Conservation (phyloP, 2,113 vertebrate genomes). For the Bujurquina vittata region DNA sequence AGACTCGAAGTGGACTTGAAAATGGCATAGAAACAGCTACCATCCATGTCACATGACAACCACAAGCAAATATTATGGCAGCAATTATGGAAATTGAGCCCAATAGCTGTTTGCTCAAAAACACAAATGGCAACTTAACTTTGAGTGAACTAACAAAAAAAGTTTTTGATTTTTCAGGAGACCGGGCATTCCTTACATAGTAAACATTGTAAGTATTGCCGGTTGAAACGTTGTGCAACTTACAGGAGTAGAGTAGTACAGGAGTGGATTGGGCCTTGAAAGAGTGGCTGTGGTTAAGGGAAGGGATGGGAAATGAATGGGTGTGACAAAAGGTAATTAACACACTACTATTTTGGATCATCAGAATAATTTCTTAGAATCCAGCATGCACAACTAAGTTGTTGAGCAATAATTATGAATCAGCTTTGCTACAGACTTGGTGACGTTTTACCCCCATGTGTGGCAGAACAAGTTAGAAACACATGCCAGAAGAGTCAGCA, state of each 20-base stretch:
- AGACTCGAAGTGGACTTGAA: too few species aligned
- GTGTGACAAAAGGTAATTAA: not conserved
- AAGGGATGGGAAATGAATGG: not conserved
- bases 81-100: too few species aligned
- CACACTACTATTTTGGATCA: not conserved
- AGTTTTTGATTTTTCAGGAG: too few species aligned
- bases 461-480: not conserved
- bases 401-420: not conserved
- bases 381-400: not conserved
- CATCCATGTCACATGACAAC: too few species aligned
- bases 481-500: not conserved
- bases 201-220: too few species aligned
- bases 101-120: too few species aligned
- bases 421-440: not conserved
- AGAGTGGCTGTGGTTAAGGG: not conserved
- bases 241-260: not conserved
- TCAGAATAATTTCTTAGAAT: not conserved
- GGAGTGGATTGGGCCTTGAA: not conserved
- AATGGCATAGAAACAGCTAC: too few species aligned
- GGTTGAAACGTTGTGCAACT: not conserved
- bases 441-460: not conserved
- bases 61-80: too few species aligned
- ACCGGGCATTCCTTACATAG: too few species aligned
- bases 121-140: not conserved
- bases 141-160: not conserved